Evolutionary conservation across 2,888 invertebrate species (phyloP), one percentile per base, ranked within the genome.

Genomic region (Polydrusus cervinus): DNA sequence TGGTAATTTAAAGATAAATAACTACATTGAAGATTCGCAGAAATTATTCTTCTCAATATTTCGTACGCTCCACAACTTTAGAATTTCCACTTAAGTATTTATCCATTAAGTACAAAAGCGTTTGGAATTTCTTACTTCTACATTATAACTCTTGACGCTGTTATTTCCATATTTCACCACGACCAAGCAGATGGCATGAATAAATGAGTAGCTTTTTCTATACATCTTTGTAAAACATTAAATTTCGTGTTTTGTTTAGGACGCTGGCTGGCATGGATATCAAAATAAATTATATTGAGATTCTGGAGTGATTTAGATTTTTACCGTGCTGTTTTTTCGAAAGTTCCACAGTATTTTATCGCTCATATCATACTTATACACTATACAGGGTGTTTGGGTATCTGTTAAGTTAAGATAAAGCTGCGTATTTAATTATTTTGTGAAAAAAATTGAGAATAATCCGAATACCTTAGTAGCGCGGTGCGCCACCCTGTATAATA

Each of bases 91-190:
- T 25, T 51, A 51, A 51, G 53, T 30, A 30, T 53, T 53, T 25
- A 25, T n/a, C 25, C 53, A 30, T 53, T 7, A 53, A 53, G n/a
- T 53, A 53, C 53, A 53, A 53, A 53, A 53, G 53, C 65, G 47
- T 65, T 49, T 34, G 30, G 30, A 65, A 47, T 30, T 14, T 47
- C 65, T 65, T 65, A 65, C 65, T 20, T 65, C 25, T 65, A 30
- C 25, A 65, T 43, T 47, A 65, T 65, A 25, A 65, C 49, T 30
- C 47, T 65, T 30, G 43, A 34, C 49, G 65, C 13, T 20, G 47
- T 65, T 49, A 65, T 65, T 65, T 65, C 65, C 65, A 65, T 65
- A 65, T 25, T 65, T 65, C 8, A 49, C 14, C 49, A 34, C n/a
- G 65, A 25, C 25, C 7, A 47, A n/a, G 49, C 16, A 65, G 13